Conservation (phyloP, 2,888 invertebrate species). For the Eledone cirrhosa region DNA sequence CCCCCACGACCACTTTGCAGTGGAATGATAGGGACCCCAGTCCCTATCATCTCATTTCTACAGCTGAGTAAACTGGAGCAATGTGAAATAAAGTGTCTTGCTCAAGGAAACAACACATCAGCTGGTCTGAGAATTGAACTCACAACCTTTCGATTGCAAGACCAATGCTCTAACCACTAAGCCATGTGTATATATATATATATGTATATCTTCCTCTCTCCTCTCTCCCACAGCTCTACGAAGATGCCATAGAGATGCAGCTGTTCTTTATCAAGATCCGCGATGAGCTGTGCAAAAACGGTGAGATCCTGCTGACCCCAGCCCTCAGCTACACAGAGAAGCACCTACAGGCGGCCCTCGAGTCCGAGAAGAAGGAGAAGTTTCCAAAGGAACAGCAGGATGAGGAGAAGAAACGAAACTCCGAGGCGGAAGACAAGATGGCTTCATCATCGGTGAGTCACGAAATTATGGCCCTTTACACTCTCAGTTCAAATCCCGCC, state of each 20-base stretch:
- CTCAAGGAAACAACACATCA: too few relatives aligned
- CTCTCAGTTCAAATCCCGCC: too few relatives aligned
- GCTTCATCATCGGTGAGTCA: constrained; percentile 2
- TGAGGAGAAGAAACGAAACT: constrained; percentile 57
- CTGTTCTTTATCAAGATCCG: constrained; percentile 81
- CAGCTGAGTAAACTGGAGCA: too few relatives aligned
- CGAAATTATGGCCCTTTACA: too few relatives aligned
- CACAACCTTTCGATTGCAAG: too few relatives aligned
- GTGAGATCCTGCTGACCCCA: constrained; percentile 83
- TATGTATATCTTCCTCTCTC: background rate
- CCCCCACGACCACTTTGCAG: background rate
- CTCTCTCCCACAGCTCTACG: constrained; percentile 75
- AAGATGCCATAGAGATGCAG: constrained; percentile 93
- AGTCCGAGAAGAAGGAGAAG: constrained; percentile 74
- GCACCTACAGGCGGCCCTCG: constrained; percentile 71
- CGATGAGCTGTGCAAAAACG: constrained; percentile 79
- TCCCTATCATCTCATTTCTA: too few relatives aligned
- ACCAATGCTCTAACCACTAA: too few relatives aligned
- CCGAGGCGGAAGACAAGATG: constrained; percentile 48
- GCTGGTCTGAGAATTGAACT: too few relatives aligned
- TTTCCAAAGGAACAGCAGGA: constrained; percentile 66
- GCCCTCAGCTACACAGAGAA: constrained; percentile 83
- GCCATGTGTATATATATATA: too few relatives aligned
- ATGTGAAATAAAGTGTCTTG: too few relatives aligned
- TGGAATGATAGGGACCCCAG: too few relatives aligned